Conservation (phyloP, 2,888 invertebrate species). For the Nymphalis c-album region DNA sequence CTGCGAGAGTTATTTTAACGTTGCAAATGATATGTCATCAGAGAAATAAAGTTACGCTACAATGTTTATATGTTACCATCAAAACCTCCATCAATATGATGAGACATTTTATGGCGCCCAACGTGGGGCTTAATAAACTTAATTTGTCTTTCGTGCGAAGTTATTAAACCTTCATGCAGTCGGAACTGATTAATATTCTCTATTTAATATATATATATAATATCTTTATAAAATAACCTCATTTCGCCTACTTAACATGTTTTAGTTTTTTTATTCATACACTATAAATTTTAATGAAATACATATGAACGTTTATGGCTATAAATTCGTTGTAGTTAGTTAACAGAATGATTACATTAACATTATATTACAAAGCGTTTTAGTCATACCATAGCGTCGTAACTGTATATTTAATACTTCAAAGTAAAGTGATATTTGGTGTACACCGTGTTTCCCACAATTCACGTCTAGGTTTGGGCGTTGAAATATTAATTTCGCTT, state of each 20-base stretch:
- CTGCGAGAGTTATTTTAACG: not conserved
- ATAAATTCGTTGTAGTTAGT: not conserved
- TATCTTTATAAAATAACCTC: no score
- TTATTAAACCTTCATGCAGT: conserved; percentile 27
- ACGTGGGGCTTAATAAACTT: conserved; percentile 55
- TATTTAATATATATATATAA: not conserved
- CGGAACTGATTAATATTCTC: conserved; percentile 2
- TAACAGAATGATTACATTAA: not conserved
- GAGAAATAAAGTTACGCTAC: conserved; percentile 34
- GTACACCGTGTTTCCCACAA: conserved; percentile 4
- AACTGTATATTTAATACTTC: conserved; percentile 1
- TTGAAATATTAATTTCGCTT: conserved; percentile 13
- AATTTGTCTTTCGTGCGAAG: conserved; percentile 48
- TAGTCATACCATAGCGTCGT: not conserved
- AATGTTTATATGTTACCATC: conserved; percentile 60
- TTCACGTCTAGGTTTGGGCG: conserved; percentile 10
- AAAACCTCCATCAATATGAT: conserved; percentile 57
- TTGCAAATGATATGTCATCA: conserved; percentile 18
- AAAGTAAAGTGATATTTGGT: conserved; percentile 11
- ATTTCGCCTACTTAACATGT: not conserved
- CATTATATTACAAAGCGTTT: not conserved
- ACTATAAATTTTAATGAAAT: no score
- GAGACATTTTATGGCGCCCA: conserved; percentile 54
- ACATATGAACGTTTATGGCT: no score
- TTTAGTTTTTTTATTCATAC: not conserved